phyloP scores from a whole-genome alignment of 2,113 vertebrate species.

The Syngnathus floridae region DNA sequence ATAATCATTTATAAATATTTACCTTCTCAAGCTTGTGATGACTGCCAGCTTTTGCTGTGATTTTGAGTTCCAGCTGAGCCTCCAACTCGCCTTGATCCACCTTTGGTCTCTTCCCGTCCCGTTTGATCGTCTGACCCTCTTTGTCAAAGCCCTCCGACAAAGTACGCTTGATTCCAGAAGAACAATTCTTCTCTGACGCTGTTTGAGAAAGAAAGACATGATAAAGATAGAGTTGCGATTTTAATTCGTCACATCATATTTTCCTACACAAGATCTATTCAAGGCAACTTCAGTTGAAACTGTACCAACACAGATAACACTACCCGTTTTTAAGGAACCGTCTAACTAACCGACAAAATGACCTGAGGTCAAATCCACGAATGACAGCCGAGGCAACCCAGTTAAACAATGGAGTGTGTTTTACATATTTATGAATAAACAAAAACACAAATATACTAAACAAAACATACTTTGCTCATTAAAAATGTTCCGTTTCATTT shows the following conservation, averaged over 20 bases:
- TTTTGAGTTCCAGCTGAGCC: conserved; percentile 90
- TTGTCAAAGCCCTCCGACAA: conserved; percentile 58
- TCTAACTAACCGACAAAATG: neutral
- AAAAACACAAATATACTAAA: neutral
- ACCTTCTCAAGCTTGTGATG: conserved; percentile 90
- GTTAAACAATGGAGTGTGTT: neutral
- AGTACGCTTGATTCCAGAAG: conserved; percentile 64
- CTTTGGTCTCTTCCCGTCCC: conserved; percentile 68
- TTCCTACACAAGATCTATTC: neutral
- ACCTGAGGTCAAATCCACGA: neutral
- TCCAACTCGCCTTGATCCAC: conserved; percentile 72
- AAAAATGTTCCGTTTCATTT: neutral
- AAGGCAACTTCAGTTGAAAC: neutral
- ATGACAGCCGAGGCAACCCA: neutral
- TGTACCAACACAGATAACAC: neutral
- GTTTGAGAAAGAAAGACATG: conserved; percentile 6
- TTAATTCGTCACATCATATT: neutral
- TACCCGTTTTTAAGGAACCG: neutral
- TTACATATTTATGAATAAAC: neutral
- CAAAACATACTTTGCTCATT: neutral
- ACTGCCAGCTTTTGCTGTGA: conserved; percentile 78
- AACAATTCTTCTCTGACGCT: conserved; percentile 43
- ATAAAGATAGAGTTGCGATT: neutral
- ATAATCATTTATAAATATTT: conserved; percentile 8
- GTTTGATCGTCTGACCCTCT: conserved; percentile 38